Evolutionary conservation across 2,797 vertebrate genomes (phyloP), one percentile per base, ranked within the genome.

Genomic region (Anguilla pacifica): DNA sequence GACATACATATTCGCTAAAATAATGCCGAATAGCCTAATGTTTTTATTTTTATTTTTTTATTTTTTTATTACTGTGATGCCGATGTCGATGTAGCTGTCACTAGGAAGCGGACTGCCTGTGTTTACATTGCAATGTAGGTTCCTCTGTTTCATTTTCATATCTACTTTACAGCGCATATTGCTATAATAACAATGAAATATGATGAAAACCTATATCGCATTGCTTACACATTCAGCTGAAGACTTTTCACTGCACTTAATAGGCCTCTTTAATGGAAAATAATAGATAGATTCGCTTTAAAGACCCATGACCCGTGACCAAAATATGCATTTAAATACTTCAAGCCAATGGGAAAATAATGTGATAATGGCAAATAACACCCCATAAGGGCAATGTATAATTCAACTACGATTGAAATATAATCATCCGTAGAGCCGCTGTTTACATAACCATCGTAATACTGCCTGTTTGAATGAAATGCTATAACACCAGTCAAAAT

Each of bases 131-230:
- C 35, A 86, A 82, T 22, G 77, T 22, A 57, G 57, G 17, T 57
- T 79, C n/a, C 70, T 84, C 64, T 25, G 61, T 84, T 87, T 77
- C 19, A 67, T 72, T 51, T 87, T 46, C 81, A 86, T 74, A 7
- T 86, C 72, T 82, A 79, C 53, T 49, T 49, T n/a, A 49, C 46
- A 57, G 64, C 22, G 6, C 22, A 82, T 82, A n/a, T 51, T 79
- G 17, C 17, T 46, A 51, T 82, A 22, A 82, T 46, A 5, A 51
- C 64, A n/a, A 28, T 70, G 5, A 15, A 25, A 22, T 25, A 19
- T 19, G 2, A 46, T 46, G 43, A 46, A 46, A 46, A 46, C 43
- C 59, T 6, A 25, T n/a, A 51, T 51, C 22, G n/a, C 17, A 22
- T 82, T 82, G 5, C 35, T 17, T 46, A 15, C 0, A 31, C 13